Evolutionary conservation across 2,888 invertebrate species (phyloP).

Genomic region (Lasioglossum pauxillum): DNA sequence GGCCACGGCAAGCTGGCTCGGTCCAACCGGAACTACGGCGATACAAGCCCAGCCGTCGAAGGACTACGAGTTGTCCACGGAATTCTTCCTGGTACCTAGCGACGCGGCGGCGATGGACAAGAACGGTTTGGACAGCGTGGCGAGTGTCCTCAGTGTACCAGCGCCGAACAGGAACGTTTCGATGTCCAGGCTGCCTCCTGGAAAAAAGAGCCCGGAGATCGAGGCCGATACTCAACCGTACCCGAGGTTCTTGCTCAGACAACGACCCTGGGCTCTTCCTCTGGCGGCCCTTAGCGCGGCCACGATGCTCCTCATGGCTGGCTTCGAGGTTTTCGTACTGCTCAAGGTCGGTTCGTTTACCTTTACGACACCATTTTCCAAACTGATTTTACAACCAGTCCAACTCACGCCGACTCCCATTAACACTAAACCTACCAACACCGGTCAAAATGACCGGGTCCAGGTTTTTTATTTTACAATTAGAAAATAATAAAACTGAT

Average conservation of each 20-base stretch:
- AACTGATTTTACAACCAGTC: constrained; percentile 19
- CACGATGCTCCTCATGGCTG: constrained; percentile 93
- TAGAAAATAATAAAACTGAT: no score
- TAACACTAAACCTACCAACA: background rate
- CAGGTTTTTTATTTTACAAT: no score
- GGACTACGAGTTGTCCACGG: constrained; percentile 91
- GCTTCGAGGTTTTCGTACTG: constrained; percentile 95
- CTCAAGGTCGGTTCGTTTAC: constrained; percentile 85
- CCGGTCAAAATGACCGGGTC: no score
- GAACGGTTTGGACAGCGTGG: constrained; percentile 76
- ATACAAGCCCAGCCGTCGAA: constrained; percentile 79
- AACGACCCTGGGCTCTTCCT: constrained; percentile 96
- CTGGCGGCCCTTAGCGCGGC: constrained; percentile 93
- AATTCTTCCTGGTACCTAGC: constrained; percentile 92
- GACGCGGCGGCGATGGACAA: constrained; percentile 82
- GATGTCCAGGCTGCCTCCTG: constrained; percentile 74
- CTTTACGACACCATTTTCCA: constrained; percentile 34
- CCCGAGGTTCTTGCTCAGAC: constrained; percentile 86
- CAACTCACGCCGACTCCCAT: background rate
- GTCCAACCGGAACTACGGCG: constrained; percentile 72
- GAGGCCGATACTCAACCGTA: constrained; percentile 61
- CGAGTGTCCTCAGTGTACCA: constrained; percentile 82
- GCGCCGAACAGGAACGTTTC: constrained; percentile 80
- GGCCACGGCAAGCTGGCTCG: constrained; percentile 83
- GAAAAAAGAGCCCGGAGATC: constrained; percentile 67